Evolutionary conservation across 2,888 invertebrate species (phyloP).

Genomic region (Zele albiditarsus): DNA sequence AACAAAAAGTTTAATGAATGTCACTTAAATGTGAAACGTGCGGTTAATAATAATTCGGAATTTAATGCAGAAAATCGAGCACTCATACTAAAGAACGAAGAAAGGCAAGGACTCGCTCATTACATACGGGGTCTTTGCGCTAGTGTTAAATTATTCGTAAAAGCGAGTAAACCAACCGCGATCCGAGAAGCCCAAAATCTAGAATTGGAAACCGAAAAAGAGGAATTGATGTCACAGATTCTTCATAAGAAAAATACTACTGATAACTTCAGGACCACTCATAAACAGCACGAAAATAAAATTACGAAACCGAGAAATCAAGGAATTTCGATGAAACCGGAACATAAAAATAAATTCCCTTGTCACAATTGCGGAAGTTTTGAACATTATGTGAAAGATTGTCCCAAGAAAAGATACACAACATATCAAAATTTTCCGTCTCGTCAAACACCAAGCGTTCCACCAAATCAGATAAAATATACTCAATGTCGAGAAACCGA

Average conservation of each 20-base stretch:
- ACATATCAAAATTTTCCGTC: slow-evolving; percentile 30
- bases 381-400: slow-evolving; percentile 29
- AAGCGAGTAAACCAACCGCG: slow-evolving; percentile 23
- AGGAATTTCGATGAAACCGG: background rate
- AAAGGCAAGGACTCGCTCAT: slow-evolving; percentile 25
- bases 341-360: slow-evolving; percentile 9
- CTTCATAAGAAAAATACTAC: too few species aligned
- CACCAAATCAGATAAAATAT: slow-evolving; percentile 21
- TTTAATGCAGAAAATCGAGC: background rate
- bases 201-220: slow-evolving; percentile 36
- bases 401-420: slow-evolving; percentile 20
- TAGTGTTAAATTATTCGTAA: slow-evolving; percentile 38
- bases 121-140: slow-evolving; percentile 17
- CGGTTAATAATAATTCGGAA: slow-evolving; percentile 18
- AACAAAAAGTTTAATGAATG: slow-evolving; percentile 32
- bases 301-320: slow-evolving; percentile 4
- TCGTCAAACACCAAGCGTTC: slow-evolving; percentile 20
- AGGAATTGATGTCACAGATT: too few species aligned
- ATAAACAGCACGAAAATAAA: background rate
- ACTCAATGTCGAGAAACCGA: slow-evolving; percentile 31
- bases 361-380: slow-evolving; percentile 30
- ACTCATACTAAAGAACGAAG: slow-evolving; percentile 29
- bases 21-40: slow-evolving; percentile 35
- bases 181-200: slow-evolving; percentile 34
- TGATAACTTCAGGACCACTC: slow-evolving; percentile 2